Evolutionary conservation across 2,888 invertebrate genomes (phyloP), one percentile per base, ranked within the genome.

Genomic region (Lumbricus terrestris): DNA sequence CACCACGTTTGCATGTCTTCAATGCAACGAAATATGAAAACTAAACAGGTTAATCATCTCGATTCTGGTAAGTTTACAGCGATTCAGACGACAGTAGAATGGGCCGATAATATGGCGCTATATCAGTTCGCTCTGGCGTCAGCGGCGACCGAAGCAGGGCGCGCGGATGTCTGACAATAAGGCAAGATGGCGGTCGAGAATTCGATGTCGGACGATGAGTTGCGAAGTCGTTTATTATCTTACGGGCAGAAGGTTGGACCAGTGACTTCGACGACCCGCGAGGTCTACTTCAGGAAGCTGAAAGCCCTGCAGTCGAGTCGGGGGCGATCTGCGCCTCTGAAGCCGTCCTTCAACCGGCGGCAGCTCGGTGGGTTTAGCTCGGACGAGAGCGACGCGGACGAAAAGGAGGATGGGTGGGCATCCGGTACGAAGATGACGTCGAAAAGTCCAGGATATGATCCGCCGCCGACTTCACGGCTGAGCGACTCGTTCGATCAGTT

Each of bases 301-400:
- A 90, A 90, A 40, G 90, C 54, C 40, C 83, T 90, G 33, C 35
- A 85, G n/a, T 91, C 90, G 33, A 82, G 90, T 16, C 88, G 90
- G 37, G 91, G 90, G 88, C 85, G 90, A 85, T 38, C 83, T n/a
- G 82, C 35, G 35, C 38, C 90, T 16, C 42, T 38, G 18, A 34
- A 47, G n/a, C 35, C 16, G 35, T 85, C 85, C 34, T 37, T 16
- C 35, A 85, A 35, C 37, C 34, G 85, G 37, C 85, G 85, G 37
- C 37, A 34, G 16, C 34, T 37, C 37, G 85, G 85, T 35, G 92
- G 91, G 20, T 92, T 91, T 88, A 92, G 92, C 88, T 91, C 91
- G 20, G 92, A 92, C 82, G 92, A 92, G 89, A 92, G 92, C 90
- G 91, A 90, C 82, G 90, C 69, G 23, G 91, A 91, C 20, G 89